phyloP scores from a whole-genome alignment of 1,140 invertebrate species.

The Sinonovacula constricta region DNA sequence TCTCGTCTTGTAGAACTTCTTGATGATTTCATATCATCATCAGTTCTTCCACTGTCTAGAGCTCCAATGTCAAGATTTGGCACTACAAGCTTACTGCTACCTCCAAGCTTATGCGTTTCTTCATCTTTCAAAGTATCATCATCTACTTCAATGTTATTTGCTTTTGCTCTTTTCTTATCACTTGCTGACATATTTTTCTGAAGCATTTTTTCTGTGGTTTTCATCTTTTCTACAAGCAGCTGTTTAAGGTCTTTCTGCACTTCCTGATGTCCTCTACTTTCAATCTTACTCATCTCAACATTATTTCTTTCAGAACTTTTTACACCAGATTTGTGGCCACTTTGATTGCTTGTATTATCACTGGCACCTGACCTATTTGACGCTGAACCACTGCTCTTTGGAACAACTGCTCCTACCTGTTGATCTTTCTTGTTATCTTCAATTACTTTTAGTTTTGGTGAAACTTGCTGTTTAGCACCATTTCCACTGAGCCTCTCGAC shows the following conservation, averaged over 20 bases:
- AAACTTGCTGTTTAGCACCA: too few relatives aligned
- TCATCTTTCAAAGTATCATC: constrained; percentile 31
- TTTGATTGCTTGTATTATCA: too few relatives aligned
- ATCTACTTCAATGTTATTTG: constrained; percentile 23
- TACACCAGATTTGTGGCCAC: too few relatives aligned
- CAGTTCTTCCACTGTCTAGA: constrained; percentile 25
- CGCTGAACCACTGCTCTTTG: too few relatives aligned
- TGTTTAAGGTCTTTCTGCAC: constrained; percentile 24
- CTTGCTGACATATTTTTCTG: constrained; percentile 12
- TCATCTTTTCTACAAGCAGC: constrained; percentile 39
- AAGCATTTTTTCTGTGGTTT: constrained; percentile 40
- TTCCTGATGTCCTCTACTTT: background rate
- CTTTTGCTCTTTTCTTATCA: constrained; percentile 6
- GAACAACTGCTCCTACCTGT: too few relatives aligned
- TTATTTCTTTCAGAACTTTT: too few relatives aligned
- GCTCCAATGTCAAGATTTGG: background rate
- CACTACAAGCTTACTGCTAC: too few relatives aligned
- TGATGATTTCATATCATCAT: constrained; percentile 28
- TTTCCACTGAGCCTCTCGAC: too few relatives aligned
- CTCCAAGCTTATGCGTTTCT: too few relatives aligned
- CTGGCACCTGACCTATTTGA: too few relatives aligned
- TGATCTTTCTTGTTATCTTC: too few relatives aligned
- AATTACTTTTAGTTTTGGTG: too few relatives aligned
- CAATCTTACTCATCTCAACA: background rate
- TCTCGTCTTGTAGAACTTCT: constrained; percentile 56